Base-by-base conservation (phyloP, 2,113 vertebrate species). In the Dromas ardeola region DNA sequence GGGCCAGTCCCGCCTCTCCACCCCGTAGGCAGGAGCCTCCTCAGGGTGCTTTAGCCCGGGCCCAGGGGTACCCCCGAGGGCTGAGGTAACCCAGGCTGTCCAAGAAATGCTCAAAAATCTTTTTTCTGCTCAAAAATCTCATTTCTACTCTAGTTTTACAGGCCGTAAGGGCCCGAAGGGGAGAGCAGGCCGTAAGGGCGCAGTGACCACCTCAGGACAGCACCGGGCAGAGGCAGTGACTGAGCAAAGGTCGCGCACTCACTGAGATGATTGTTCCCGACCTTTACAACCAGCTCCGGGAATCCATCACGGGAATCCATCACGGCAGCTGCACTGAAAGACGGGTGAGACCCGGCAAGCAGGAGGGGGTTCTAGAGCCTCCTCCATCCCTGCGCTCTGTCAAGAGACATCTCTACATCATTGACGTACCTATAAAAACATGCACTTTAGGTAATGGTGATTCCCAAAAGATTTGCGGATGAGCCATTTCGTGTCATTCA, bases 201-300 rank as follows among this genome's bases (percentile, higher is more conserved):
- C 53, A 56, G 30, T 56, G 36, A 4, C 19, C 1, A 19, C 20
- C 84, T 5, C 34, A 2, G 50, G 50, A 30, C 14, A 19, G 7
- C 22, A 1, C 9, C 14, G 15, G 65, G 76, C 81, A 25, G n/a
- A 34, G 8, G 5, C 59, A 5, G 56, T 3, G 21, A 21, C 40
- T 1, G 66, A 26, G 88, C 91, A 7, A 55, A 79, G 88, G 79
- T 63, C 86, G 1, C 21, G 7, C 25, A 22, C 85, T 12, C 30
- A 2, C 5, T 0, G 15, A 4, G 26, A 7, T 63, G 3, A 1
- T 3, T 5, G 58, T 15, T 72, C 14, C 88, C 3, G 78, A 30
- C 58, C 91, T 88, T 56, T 26, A 40, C 17, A 63, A 40, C 45
- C 5, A 10, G 25, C 2, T 11, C 56, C 1, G 5, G 58, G 63